Evolutionary conservation across 2,888 invertebrate species (phyloP).

Genomic region (Ceriagrion tenellum): DNA sequence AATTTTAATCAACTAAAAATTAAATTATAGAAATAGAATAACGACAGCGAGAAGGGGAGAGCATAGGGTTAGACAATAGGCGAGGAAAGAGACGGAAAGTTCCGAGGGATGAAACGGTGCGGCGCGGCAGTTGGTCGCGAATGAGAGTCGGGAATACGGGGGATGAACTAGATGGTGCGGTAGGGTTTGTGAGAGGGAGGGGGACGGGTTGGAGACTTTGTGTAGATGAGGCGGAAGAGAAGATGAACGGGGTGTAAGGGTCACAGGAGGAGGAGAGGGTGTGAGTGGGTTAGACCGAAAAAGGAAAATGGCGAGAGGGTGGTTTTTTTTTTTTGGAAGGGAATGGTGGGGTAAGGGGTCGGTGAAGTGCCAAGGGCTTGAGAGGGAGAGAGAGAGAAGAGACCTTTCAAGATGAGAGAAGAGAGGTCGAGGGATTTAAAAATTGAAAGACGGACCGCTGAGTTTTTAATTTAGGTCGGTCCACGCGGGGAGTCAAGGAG

Average conservation of each 20-base stretch:
- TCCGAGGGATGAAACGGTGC: background rate
- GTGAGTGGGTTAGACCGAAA: background rate
- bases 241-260: background rate
- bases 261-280: background rate
- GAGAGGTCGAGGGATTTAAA: slow-evolving; percentile 63
- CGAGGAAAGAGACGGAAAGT: background rate
- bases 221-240: background rate
- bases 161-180: background rate
- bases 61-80: background rate
- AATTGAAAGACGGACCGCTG: slow-evolving; percentile 60
- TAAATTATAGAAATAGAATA: too few relatives aligned
- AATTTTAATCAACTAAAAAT: too few relatives aligned
- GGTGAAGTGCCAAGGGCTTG: background rate
- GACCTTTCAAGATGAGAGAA: slow-evolving; percentile 42
- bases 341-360: background rate
- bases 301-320: too few relatives aligned
- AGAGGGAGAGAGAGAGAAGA: too few relatives aligned
- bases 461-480: slow-evolving; percentile 61
- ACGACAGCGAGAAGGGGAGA: background rate
- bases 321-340: too few relatives aligned
- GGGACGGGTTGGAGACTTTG: background rate
- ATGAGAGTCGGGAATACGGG: background rate
- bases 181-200: background rate
- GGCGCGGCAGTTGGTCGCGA: too few relatives aligned
- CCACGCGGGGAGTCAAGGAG: background rate